These are phyloP conservation scores for Zonotrichia albicollis DNA, from an alignment of 2,797 vertebrate species.

Conservation along the genomic window DNA sequence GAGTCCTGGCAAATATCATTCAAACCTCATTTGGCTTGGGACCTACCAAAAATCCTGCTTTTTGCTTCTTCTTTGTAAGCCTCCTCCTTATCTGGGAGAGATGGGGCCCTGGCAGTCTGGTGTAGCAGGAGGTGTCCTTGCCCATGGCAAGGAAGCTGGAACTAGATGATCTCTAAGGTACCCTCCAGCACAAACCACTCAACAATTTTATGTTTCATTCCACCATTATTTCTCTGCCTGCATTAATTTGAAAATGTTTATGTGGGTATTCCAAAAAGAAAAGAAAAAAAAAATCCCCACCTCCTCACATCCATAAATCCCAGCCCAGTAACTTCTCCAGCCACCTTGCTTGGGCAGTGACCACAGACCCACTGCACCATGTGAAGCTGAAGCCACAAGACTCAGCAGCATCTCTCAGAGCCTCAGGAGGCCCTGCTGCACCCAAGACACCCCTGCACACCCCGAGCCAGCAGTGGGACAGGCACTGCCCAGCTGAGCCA, in stretches of 20 bases:
- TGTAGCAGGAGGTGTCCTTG: not conserved
- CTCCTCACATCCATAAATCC: not conserved
- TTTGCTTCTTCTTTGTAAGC: not conserved
- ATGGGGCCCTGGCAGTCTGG: not conserved
- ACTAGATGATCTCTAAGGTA: too few species aligned
- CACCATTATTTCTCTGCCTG: not conserved
- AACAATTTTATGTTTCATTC: not conserved
- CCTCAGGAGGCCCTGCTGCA: not conserved
- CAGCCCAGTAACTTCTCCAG: not conserved
- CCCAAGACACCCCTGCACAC: not conserved
- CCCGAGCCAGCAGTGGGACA: accelerated
- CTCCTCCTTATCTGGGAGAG: not conserved
- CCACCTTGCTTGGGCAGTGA: not conserved
- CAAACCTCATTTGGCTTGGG: not conserved
- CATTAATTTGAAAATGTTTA: not conserved
- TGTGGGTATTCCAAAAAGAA: not conserved
- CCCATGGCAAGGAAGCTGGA: too few species aligned
- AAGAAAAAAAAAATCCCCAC: too few species aligned
- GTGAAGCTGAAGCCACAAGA: not conserved
- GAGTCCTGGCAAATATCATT: not conserved
- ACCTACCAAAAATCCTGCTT: not conserved
- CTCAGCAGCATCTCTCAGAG: not conserved
- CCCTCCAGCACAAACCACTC: not conserved
- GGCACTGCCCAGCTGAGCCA: not conserved
- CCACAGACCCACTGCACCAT: accelerated